Evolutionary conservation across 2,888 invertebrate species (phyloP), one percentile per base, ranked within the genome.

Genomic region (Meiosimyza platycephala): DNA sequence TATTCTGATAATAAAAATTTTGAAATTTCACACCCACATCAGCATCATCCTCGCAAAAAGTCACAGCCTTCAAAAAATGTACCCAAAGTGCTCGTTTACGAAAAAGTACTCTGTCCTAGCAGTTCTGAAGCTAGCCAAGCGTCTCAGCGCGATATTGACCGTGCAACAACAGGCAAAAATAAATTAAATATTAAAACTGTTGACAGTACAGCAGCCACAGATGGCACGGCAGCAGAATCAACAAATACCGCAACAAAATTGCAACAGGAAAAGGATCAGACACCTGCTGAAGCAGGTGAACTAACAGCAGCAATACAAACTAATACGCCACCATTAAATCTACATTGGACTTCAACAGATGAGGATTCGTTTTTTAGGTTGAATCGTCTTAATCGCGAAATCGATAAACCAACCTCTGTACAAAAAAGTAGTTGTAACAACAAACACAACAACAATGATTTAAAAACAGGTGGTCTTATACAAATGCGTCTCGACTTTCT

Each of bases 321-420:
- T 22, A 13, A 47, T 16, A 64, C 77, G 59, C 75, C 76, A 40
- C 72, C 76, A 1, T 64, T 77, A 51, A 77, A 76, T 16, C 68
- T 77, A 6, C 74, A 76, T 16, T 74, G 77, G 77, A 63, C 76
- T 28, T 68, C 73, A 40, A 68, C 60, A 9, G 80, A 80, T 62
- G 78, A 80, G 52, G 78, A 81, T 67, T 80, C 81, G 76, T 76
- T 79, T 79, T 80, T 81, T 80, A 79, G 78, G 74, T 76, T 76
- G 71, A 73, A 78, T 50, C 79, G 78, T 65, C 78, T 79, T 16
- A 81, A 80, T 73, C 78, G 77, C 11, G 80, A 81, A 65, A 82
- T 80, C 12, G 80, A 82, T 73, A 82, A 81, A 62, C 68, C 74
- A 15, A 70, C 60, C 33, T 15, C 73, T 33, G 16, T 15, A 40